These are phyloP conservation scores for Lasaia peninsularis DNA, from an alignment of 1,140 invertebrate species.

Conservation along the genomic window DNA sequence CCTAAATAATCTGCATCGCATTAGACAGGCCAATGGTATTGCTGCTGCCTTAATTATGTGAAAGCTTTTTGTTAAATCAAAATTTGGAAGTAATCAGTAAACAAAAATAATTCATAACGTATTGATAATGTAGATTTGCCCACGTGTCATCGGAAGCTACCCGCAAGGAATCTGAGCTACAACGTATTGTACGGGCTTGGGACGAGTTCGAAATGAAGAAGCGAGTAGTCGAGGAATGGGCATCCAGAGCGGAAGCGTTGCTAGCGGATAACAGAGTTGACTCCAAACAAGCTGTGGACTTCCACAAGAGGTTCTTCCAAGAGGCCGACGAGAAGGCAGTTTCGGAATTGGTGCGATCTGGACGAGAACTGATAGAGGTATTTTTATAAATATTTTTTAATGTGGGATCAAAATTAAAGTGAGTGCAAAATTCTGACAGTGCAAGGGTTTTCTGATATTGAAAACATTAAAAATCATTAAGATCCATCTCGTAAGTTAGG, in stretches of 20 bases:
- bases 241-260: slow-evolving; percentile 88
- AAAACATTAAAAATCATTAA: no score
- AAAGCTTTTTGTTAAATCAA: no score
- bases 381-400: background rate
- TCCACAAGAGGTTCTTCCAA: slow-evolving; percentile 90
- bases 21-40: no score
- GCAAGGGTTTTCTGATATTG: no score
- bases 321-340: slow-evolving; percentile 90
- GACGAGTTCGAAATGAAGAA: slow-evolving; percentile 90
- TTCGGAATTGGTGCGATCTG: slow-evolving; percentile 87
- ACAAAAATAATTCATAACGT: no score
- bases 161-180: slow-evolving; percentile 87
- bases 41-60: no score
- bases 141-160: slow-evolving; percentile 85
- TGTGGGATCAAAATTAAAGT: no score
- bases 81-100: no score
- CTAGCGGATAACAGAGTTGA: slow-evolving; percentile 90
- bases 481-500: no score
- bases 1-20: no score
- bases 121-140: slow-evolving; percentile 79
- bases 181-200: slow-evolving; percentile 90
- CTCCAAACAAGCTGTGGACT: slow-evolving; percentile 87
- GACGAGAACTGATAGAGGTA: slow-evolving; percentile 85
- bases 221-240: slow-evolving; percentile 89
- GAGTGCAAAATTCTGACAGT: no score